Base-by-base conservation (phyloP, 2,888 invertebrate species). In the Epirrita christyi region DNA sequence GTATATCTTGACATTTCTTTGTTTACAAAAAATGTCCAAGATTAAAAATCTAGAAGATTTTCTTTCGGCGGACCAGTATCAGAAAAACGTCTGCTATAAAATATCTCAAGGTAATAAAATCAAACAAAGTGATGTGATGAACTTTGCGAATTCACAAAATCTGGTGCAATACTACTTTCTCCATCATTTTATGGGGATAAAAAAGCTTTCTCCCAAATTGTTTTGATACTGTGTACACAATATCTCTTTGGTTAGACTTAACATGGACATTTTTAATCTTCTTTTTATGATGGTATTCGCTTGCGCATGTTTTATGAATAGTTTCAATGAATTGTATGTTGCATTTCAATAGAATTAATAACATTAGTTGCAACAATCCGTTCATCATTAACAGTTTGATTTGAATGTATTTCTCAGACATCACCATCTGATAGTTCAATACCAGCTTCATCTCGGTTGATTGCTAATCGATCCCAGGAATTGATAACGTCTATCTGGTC, bases 381-480 rank as follows among this genome's bases (percentile, higher is more conserved):
- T n/a, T 27, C 13, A 38, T 37, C 8, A 38, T 41, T 32, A 52
- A 14, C 37, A 7, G 11, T 54, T 42, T 10, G 41, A 43, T 55
- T 43, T 49, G 44, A 43, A 55, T 55, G 43, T 49, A 36, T 36
- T 45, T 61, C 49, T 55, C 40, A 43, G 48, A 61, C 54, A 34
- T 58, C 41, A 21, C 21, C 45, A 51, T 36, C 55, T 49, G 44
- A 65, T 61, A 54, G 55, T 61, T 55, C 61, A 61, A 67, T 65
- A 59, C 61, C 50, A 57, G 66, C 59, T 62, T 64, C 55, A 57
- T 63, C 63, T 53, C 61, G 53, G 61, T 43, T 45, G 65, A 65
- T 66, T 55, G 55, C 54, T 27, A 59, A 41, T 52, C 57, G 64
- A 66, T 68, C 46, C 42, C 13, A 40, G 29, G 61, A 58, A 42